Percentiles rank a stretch among this genome's conserved stretches.
Conservation (phyloP, 2,888 invertebrate genomes). For the Perizoma flavofasciatum region DNA sequence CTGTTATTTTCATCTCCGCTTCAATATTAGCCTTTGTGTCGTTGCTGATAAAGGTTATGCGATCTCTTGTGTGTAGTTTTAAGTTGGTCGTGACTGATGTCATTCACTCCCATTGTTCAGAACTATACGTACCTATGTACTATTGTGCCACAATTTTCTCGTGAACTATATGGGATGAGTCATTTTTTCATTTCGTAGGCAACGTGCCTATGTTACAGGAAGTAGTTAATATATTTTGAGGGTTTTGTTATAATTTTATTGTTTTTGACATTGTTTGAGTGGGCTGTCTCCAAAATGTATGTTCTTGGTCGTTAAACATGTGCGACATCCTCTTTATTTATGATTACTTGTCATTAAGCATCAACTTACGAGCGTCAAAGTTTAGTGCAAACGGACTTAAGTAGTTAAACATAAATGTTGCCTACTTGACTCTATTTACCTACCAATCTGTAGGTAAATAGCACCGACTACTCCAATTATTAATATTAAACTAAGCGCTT, state of each 20-base stretch:
- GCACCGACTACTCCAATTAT: too few species aligned
- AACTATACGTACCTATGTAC: constrained; percentile 30
- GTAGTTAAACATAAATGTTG: too few species aligned
- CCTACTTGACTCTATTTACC: too few species aligned
- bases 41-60: constrained; percentile 11
- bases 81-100: constrained; percentile 48
- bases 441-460: too few species aligned
- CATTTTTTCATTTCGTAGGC: constrained; percentile 36
- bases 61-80: constrained; percentile 14
- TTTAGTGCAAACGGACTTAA: too few species aligned
- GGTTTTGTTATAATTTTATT: constrained; percentile 54
- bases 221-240: constrained; percentile 53
- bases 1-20: not conserved
- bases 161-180: constrained; percentile 63
- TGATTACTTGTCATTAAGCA: too few species aligned
- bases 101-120: constrained; percentile 52
- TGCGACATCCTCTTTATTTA: constrained; percentile 33
- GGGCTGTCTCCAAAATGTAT: constrained; percentile 38
- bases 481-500: too few species aligned
- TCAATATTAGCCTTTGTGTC: constrained; percentile 48
- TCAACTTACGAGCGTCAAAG: too few species aligned
- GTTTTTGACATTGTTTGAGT: constrained; percentile 49
- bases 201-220: constrained; percentile 46
- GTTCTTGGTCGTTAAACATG: constrained; percentile 42
- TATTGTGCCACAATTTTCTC: constrained; percentile 52